These are phyloP conservation scores for Papio anubis DNA, from an alignment of 2,113 vertebrate genomes.

Conservation along the genomic window DNA sequence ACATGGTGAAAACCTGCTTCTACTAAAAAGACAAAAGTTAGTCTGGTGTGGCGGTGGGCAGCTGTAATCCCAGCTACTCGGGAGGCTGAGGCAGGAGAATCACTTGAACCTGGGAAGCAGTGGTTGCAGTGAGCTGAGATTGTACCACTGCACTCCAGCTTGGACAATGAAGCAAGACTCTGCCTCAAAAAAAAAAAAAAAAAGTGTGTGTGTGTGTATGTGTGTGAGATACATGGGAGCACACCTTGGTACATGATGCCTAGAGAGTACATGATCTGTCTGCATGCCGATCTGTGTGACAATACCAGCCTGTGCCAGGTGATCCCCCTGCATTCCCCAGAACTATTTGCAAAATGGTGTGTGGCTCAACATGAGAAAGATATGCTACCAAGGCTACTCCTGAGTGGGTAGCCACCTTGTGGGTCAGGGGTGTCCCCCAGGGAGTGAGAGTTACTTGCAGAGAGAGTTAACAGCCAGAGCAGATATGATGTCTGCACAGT, in stretches of 20 bases:
- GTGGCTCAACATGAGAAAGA: neutral
- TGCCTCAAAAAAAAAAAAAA: too few species aligned
- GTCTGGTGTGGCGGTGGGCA: fast-evolving
- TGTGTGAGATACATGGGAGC: too few species aligned
- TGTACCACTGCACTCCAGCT: too few species aligned
- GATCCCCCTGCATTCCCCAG: neutral
- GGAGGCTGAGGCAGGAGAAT: too few species aligned
- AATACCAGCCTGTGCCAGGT: neutral
- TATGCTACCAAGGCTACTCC: neutral
- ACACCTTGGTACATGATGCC: neutral
- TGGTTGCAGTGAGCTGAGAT: too few species aligned
- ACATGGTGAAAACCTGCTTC: too few species aligned
- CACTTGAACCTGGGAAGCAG: too few species aligned
- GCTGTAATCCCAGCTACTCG: too few species aligned
- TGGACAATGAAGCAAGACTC: too few species aligned
- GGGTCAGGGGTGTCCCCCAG: neutral
- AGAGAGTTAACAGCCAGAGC: neutral
- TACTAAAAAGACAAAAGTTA: too few species aligned
- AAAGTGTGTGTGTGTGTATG: too few species aligned
- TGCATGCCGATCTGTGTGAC: neutral
- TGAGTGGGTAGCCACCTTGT: neutral
- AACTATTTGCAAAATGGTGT: neutral
- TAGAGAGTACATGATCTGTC: neutral
- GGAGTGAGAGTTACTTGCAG: neutral
- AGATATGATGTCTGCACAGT: neutral